Evolutionary conservation across 2,113 vertebrate species (phyloP).

Genomic region (Channa argus): DNA sequence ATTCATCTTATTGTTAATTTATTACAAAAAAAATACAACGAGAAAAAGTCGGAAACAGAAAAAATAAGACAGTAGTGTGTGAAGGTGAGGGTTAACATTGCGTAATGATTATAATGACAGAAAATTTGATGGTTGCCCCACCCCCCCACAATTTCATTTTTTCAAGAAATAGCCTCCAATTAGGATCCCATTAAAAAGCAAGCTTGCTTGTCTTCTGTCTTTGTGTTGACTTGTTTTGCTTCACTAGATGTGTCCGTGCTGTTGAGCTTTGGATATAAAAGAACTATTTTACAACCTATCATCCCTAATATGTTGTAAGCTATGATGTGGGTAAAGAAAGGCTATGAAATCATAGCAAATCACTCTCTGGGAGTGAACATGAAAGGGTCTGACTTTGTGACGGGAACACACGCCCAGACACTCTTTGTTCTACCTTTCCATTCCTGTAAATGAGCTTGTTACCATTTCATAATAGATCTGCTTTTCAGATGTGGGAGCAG

Average conservation of each 20-base stretch:
- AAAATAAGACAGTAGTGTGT: constrained; percentile 26
- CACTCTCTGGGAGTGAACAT: constrained; percentile 67
- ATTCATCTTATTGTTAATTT: constrained; percentile 47
- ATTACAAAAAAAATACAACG: constrained; percentile 48
- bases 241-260: constrained; percentile 46
- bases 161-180: constrained; percentile 41
- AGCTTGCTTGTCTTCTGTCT: constrained; percentile 12
- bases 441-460: constrained; percentile 75
- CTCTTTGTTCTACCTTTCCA: constrained; percentile 75
- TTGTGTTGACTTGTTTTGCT: constrained; percentile 40
- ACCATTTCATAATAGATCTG: constrained; percentile 73
- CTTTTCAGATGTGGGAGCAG: constrained; percentile 52
- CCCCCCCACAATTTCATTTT: constrained; percentile 12
- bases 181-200: constrained; percentile 24
- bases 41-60: constrained; percentile 42
- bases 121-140: constrained; percentile 34
- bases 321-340: constrained; percentile 69
- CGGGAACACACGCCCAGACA: constrained; percentile 39
- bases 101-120: constrained; percentile 36
- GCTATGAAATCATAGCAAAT: constrained; percentile 74
- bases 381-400: constrained; percentile 68
- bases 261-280: constrained; percentile 53
- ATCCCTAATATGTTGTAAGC: constrained; percentile 70
- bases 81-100: constrained; percentile 2
- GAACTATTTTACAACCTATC: constrained; percentile 65